Percentiles rank a stretch among this genome's conserved stretches.
phyloP scores from a whole-genome alignment of 2,113 vertebrate species.

The Australoheros scitulus region DNA sequence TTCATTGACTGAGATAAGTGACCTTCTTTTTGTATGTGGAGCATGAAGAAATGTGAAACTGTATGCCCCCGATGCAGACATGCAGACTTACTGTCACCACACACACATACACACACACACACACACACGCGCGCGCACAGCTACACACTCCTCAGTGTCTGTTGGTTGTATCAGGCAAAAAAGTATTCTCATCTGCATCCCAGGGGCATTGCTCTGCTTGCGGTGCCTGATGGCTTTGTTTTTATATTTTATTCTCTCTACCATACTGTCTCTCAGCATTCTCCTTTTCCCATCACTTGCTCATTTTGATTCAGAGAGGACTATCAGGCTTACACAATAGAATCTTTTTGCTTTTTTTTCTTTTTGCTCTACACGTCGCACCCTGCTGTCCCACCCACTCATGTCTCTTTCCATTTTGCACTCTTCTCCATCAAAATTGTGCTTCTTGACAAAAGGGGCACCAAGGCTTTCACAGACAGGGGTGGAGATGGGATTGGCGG shows the following conservation, averaged over 20 bases:
- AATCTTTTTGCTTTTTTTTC: constrained; percentile 29
- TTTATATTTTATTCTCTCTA: constrained; percentile 40
- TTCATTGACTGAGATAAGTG: constrained; percentile 70
- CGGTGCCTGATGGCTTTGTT: constrained; percentile 40
- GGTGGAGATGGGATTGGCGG: constrained; percentile 40
- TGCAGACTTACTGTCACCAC: constrained; percentile 17
- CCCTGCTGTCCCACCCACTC: constrained; percentile 54
- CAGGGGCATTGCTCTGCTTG: constrained; percentile 37
- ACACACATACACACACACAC: too few relatives aligned
- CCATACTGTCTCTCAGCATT: constrained; percentile 51
- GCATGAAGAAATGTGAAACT: constrained; percentile 65
- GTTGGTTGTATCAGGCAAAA: constrained; percentile 45
- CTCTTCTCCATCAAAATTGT: constrained; percentile 63
- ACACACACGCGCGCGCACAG: background rate
- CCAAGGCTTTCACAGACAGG: constrained; percentile 57
- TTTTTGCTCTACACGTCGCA: constrained; percentile 16
- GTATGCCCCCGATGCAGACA: constrained; percentile 18
- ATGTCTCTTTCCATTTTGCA: constrained; percentile 51
- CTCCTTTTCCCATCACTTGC: constrained; percentile 52
- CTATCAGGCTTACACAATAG: constrained; percentile 68
- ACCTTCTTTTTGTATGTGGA: constrained; percentile 69
- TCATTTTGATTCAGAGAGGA: constrained; percentile 71
- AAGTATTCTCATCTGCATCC: constrained; percentile 36
- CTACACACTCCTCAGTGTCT: constrained; percentile 35
- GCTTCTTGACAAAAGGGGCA: constrained; percentile 61